phyloP scores from a whole-genome alignment of 2,888 invertebrate genomes.

The Cremastinae sp. region DNA sequence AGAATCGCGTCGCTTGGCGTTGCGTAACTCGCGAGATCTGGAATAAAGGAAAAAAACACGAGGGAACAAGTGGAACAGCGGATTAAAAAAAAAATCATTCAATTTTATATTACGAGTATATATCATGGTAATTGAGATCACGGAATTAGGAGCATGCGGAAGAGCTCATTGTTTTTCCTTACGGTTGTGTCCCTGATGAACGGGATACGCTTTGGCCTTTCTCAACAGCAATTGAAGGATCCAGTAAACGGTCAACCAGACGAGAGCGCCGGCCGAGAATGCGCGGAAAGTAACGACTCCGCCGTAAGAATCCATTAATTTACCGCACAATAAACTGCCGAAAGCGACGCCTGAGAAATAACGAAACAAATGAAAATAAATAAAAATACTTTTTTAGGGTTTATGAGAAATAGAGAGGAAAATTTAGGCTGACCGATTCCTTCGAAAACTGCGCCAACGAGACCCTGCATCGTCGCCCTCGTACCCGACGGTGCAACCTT shows the following conservation, averaged over 20 bases:
- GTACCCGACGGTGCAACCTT: constrained; percentile 91
- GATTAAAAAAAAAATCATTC: too few relatives aligned
- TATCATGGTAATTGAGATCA: too few relatives aligned
- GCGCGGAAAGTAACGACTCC: constrained; percentile 87
- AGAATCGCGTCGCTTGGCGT: constrained; percentile 86
- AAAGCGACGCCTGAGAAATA: constrained; percentile 84
- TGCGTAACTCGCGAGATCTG: constrained; percentile 83
- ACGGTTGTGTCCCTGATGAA: constrained; percentile 77
- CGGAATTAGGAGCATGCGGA: constrained; percentile 14
- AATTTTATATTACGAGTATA: too few relatives aligned
- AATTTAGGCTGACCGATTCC: constrained; percentile 84
- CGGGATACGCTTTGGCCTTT: constrained; percentile 73
- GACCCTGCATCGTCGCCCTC: constrained; percentile 92
- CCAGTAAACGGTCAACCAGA: constrained; percentile 79
- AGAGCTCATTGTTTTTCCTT: constrained; percentile 70
- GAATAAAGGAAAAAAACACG: constrained; percentile 68
- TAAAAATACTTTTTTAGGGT: neutral
- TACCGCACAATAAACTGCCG: constrained; percentile 90
- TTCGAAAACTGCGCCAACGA: constrained; percentile 93
- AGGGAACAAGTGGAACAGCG: constrained; percentile 31
- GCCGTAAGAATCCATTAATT: constrained; percentile 84
- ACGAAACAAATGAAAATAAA: neutral
- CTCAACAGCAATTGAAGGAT: constrained; percentile 73
- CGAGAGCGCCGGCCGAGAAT: constrained; percentile 87
- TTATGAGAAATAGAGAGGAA: neutral